Conservation (phyloP, 2,113 vertebrate genomes). For the Carassius gibelio region DNA sequence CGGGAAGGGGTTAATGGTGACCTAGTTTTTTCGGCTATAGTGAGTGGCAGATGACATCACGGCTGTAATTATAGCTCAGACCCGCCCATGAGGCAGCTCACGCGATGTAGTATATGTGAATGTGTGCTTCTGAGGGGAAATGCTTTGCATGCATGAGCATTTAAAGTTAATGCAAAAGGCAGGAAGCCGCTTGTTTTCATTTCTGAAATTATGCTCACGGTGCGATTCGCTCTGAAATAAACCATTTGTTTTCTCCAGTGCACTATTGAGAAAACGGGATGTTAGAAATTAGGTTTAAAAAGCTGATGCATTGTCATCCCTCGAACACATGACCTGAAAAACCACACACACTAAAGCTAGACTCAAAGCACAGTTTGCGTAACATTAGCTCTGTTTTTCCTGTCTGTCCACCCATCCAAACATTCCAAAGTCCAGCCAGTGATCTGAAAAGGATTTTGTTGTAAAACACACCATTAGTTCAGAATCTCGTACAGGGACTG, state of each 20-base stretch:
- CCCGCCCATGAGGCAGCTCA: conserved; percentile 65
- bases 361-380: conserved; percentile 4
- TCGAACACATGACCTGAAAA: not conserved
- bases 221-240: not conserved
- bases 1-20: conserved; percentile 73
- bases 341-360: not conserved
- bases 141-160: conserved; percentile 26
- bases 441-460: not conserved
- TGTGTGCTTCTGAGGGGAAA: conserved; percentile 45
- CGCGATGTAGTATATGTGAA: conserved; percentile 56
- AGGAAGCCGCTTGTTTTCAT: conserved; percentile 67
- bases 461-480: not conserved
- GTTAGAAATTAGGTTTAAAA: not conserved
- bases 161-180: conserved; percentile 55
- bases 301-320: not conserved
- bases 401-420: conserved; percentile 3
- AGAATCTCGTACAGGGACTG: not conserved
- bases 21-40: conserved; percentile 77
- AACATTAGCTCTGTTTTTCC: conserved; percentile 7
- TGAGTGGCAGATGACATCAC: conserved; percentile 76
- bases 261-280: not conserved
- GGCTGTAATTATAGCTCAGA: conserved; percentile 72
- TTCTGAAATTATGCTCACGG: not conserved
- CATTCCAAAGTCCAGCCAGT: conserved; percentile 1
- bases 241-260: not conserved